Base-by-base conservation (phyloP, 2,113 vertebrate species). In the Bos javanicus region DNA sequence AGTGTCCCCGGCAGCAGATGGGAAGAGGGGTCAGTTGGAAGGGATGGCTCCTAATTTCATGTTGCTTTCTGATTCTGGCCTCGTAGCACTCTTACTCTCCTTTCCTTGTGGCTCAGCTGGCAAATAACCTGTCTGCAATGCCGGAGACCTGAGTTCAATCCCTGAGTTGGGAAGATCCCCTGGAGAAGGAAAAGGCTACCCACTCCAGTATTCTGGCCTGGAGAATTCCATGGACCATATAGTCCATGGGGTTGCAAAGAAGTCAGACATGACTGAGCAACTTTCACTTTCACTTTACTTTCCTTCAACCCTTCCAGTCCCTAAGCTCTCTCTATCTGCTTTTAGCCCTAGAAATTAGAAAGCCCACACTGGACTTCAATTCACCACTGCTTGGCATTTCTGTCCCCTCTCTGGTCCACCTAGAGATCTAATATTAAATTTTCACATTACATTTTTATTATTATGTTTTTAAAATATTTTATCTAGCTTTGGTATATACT, bases 391-490 rank as follows among this genome's bases (percentile, higher is more conserved):
- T 12, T 39, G 23, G 39, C 17, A 62, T 39, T 59, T 52, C 46
- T 48, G 14, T 23, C 23, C 15, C 48, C 23, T 59, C 46, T 57
- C 81, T n/a, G 43, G 13, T 59, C 76, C 43, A 93, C 50, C 8
- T 19, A 87, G 25, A 78, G 4, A 52, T 57, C 81, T 50, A 13
- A 87, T 33, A 92, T 95, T 39, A 85, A 78, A 46, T 74, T 48
- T 94, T 64, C 21, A 82, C 9, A 17, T 71, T 50, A 80, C 25
- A 26, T 6, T 33, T 15, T 94, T 62, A 59, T 52, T 82, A 82
- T 46, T 83, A 36, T 48, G 39, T 67, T 19, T 83, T 54, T 28
- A 59, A 94, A 87, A 64, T 74, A 85, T 64, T 43, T 92, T 84
- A 56, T 48, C 30, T 56, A 43, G 17, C 30, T 78, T 94, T 88